A percentile compares a stretch with the other conserved stretches of the same genome.
Conservation (phyloP, 2,888 invertebrate species). For the Hydrotaea diabolus region DNA sequence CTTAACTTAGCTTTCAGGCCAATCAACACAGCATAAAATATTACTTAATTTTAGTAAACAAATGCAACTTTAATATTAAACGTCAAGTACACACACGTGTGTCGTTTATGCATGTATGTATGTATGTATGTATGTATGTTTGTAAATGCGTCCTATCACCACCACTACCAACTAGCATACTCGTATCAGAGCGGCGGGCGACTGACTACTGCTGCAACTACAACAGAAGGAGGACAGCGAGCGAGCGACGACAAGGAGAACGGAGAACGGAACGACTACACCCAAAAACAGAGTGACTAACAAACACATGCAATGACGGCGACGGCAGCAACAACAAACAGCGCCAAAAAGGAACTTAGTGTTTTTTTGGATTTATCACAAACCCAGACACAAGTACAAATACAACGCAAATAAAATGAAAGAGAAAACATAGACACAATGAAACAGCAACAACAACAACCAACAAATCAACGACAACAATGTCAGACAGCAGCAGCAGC, state of each 20-base stretch:
- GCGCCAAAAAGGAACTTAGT: conserved; percentile 43
- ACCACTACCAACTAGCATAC: conserved; percentile 4
- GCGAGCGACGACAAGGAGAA: background rate
- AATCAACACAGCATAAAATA: conserved; percentile 24
- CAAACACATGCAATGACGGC: background rate
- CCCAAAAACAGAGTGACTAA: conserved; percentile 35
- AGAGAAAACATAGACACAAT: conserved; percentile 62
- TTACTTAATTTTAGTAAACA: conserved; percentile 36
- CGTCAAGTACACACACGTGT: conserved; percentile 29
- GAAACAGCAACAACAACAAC: conserved; percentile 41
- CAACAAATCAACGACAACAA: conserved; percentile 18
- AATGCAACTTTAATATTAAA: conserved; percentile 36
- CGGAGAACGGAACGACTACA: conserved; percentile 28
- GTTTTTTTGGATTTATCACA: background rate
- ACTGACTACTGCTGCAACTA: background rate
- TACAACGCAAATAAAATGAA: conserved; percentile 51
- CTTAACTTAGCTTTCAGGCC: background rate
- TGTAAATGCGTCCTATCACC: background rate
- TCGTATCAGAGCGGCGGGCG: too few species aligned
- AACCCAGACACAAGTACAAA: conserved; percentile 59
- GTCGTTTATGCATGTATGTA: background rate
- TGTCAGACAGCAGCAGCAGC: conserved; percentile 17
- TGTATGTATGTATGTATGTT: background rate
- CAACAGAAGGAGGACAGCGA: background rate
- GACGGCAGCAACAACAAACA: conserved; percentile 22